These are phyloP conservation scores for Nymphalis io DNA, from an alignment of 1,140 invertebrate species.

Conservation along the genomic window DNA sequence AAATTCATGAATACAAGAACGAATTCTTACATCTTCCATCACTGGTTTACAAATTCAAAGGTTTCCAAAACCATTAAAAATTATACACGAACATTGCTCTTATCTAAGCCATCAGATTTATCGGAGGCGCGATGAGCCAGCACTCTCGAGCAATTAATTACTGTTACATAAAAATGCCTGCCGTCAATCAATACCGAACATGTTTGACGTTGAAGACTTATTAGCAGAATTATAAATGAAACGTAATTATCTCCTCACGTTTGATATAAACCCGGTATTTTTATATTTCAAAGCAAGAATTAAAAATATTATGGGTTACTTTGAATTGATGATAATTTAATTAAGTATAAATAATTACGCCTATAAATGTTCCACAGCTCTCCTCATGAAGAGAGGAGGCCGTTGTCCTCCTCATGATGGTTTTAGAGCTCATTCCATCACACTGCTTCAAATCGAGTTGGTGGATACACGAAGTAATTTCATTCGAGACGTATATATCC, in stretches of 20 bases:
- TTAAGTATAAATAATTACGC: too few relatives aligned
- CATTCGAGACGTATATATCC: too few relatives aligned
- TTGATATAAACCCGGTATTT: neutral
- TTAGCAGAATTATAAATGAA: slow-evolving; percentile 36
- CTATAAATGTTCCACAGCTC: too few relatives aligned
- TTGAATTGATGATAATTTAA: too few relatives aligned
- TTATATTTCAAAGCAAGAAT: neutral
- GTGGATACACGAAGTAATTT: too few relatives aligned
- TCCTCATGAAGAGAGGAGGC: too few relatives aligned
- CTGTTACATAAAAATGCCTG: slow-evolving; percentile 55
- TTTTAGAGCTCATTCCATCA: too few relatives aligned
- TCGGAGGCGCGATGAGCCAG: slow-evolving; percentile 34
- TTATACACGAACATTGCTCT: neutral
- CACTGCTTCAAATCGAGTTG: too few relatives aligned
- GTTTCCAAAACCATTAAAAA: slow-evolving; percentile 2
- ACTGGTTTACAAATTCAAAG: neutral
- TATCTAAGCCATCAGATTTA: slow-evolving; percentile 19
- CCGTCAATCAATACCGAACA: slow-evolving; percentile 50
- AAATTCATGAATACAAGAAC: neutral
- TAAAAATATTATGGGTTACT: neutral
- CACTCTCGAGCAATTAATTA: slow-evolving; percentile 50
- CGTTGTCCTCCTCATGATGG: too few relatives aligned
- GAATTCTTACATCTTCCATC: neutral
- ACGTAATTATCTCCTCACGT: slow-evolving; percentile 33
- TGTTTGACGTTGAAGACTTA: slow-evolving; percentile 45